Percentiles rank a stretch among this genome's conserved stretches.
phyloP scores from a whole-genome alignment of 2,888 invertebrate species.

The Cosmorhoe ocellata region DNA sequence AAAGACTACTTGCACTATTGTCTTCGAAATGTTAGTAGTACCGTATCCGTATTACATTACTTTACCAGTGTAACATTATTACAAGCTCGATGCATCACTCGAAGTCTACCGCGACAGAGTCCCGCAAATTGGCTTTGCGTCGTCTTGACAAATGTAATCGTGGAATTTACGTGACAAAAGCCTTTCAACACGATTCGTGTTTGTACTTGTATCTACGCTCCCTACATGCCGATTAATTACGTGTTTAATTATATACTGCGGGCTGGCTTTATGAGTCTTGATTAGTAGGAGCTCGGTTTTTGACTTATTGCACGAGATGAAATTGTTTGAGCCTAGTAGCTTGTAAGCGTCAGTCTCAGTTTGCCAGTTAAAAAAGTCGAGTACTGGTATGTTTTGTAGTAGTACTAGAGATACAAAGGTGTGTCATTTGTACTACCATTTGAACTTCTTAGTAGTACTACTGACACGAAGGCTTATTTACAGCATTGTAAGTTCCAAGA shows the following conservation, averaged over 20 bases:
- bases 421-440: too few relatives aligned
- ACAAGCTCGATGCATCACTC: background rate
- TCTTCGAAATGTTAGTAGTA: too few relatives aligned
- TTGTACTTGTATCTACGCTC: conserved; percentile 36
- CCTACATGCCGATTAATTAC: conserved; percentile 25
- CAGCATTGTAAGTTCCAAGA: too few relatives aligned
- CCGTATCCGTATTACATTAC: background rate
- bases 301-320: background rate
- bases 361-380: too few relatives aligned
- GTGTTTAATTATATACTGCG: conserved; percentile 16
- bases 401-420: too few relatives aligned
- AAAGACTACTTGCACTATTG: too few relatives aligned
- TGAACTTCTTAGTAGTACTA: too few relatives aligned
- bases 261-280: conserved; percentile 4
- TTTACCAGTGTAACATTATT: background rate
- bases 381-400: too few relatives aligned
- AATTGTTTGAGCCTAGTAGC: too few relatives aligned
- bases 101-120: conserved; percentile 14
- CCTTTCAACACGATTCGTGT: conserved; percentile 41
- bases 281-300: conserved; percentile 3
- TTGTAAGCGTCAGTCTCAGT: too few relatives aligned
- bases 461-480: too few relatives aligned
- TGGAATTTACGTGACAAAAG: conserved; percentile 59
- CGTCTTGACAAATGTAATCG: conserved; percentile 65
- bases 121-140: conserved; percentile 56